A percentile compares a stretch with the other conserved stretches of the same genome.
These are phyloP conservation scores for Cataglyphis albicans DNA, from an alignment of 2,888 invertebrate genomes.

Conservation along the genomic window DNA sequence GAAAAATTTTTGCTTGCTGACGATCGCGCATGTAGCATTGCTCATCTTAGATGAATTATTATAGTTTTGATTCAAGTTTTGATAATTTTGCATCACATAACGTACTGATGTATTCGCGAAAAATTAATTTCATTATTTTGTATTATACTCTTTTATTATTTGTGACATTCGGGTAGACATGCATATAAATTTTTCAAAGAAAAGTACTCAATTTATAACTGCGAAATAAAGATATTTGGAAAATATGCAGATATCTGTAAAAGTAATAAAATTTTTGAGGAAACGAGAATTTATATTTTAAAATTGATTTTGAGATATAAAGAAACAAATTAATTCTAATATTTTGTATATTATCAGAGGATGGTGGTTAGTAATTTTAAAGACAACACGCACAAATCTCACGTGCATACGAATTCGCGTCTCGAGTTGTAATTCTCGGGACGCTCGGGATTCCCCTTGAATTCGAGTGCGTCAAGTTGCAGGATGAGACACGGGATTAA, in stretches of 20 bases:
- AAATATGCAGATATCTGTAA: background rate
- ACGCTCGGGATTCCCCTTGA: slow-evolving; percentile 70
- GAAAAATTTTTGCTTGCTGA: background rate
- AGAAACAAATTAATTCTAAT: background rate
- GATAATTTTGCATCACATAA: background rate
- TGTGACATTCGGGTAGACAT: background rate
- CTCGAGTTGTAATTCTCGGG: slow-evolving; percentile 66
- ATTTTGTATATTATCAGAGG: background rate
- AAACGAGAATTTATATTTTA: background rate
- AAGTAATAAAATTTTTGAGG: background rate
- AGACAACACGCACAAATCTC: slow-evolving; percentile 24
- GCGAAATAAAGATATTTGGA: background rate
- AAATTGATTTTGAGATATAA: background rate
- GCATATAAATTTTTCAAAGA: background rate
- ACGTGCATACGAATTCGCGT: slow-evolving; percentile 60
- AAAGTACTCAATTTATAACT: background rate
- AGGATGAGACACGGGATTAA: slow-evolving; percentile 73
- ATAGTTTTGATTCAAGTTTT: background rate
- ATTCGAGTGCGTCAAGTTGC: slow-evolving; percentile 66
- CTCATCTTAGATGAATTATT: background rate
- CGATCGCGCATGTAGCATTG: background rate
- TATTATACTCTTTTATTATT: background rate
- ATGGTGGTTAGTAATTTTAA: background rate
- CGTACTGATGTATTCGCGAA: background rate
- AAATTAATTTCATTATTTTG: background rate